Conservation (phyloP, 2,888 invertebrate genomes). For the Stegana nigrithorax region DNA sequence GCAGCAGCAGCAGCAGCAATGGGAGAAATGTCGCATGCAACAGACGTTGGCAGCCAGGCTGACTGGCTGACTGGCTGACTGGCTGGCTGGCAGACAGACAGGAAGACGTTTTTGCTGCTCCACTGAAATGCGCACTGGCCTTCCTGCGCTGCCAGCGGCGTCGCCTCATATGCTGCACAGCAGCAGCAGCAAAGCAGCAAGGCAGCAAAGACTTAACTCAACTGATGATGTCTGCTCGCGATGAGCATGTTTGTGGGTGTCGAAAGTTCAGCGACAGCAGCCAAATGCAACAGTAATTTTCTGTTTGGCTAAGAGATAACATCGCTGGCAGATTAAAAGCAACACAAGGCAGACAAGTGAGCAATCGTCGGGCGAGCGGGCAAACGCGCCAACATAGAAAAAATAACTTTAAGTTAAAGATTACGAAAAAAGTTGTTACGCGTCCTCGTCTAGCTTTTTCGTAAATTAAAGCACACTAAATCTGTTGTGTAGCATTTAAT, state of each 20-base stretch:
- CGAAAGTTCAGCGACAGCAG: constrained; percentile 52
- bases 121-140: constrained; percentile 6
- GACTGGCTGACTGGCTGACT: no score
- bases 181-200: no score
- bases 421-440: neutral
- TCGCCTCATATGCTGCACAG: no score
- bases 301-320: constrained; percentile 60
- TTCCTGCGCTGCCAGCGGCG: neutral
- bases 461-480: no score
- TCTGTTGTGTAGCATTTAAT: constrained; percentile 1
- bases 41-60: no score
- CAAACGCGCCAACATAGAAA: no score
- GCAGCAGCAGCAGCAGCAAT: constrained; percentile 4
- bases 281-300: constrained; percentile 58
- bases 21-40: constrained; percentile 15
- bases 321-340: constrained; percentile 27
- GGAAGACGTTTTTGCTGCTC: constrained; percentile 12
- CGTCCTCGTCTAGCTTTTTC: neutral
- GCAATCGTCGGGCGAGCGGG: neutral
- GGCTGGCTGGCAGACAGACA: constrained; percentile 1
- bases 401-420: no score
- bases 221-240: constrained; percentile 30
- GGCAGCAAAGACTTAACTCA: no score
- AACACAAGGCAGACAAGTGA: neutral
- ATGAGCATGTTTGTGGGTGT: constrained; percentile 57